Conservation (phyloP, 2,888 invertebrate genomes). For the Chrysotoxum bicinctum region DNA sequence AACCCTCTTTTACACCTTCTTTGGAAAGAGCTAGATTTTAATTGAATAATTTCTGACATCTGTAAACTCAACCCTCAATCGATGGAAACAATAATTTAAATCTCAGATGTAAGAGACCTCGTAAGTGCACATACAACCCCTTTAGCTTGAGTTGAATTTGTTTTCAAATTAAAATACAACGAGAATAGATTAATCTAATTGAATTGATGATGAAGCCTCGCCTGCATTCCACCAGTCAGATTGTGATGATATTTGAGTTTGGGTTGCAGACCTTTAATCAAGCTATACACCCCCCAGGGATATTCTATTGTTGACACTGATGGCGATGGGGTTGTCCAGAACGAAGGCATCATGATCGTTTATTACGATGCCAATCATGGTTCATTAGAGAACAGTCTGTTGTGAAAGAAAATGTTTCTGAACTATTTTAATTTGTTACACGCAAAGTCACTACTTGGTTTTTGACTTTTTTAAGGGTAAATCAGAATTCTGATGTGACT, state of each 20-base stretch:
- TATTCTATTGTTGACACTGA: constrained; percentile 15
- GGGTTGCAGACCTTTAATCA: constrained; percentile 43
- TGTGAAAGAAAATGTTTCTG: not conserved
- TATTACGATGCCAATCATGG: constrained; percentile 36
- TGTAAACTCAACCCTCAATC: not conserved
- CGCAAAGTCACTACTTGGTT: too few species aligned
- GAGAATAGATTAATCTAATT: constrained; percentile 64
- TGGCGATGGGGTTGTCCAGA: not conserved
- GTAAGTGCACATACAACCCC: constrained; percentile 29
- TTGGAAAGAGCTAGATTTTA: not conserved
- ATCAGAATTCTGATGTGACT: too few species aligned
- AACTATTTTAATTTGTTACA: too few species aligned
- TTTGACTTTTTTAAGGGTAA: too few species aligned
- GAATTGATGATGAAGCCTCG: constrained; percentile 43
- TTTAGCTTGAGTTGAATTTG: not conserved
- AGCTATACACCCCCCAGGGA: not conserved
- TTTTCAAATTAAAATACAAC: constrained; percentile 42
- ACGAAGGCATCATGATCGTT: constrained; percentile 18
- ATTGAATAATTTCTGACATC: not conserved
- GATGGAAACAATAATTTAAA: constrained; percentile 27
- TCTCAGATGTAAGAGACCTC: constrained; percentile 41
- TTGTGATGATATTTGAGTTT: constrained; percentile 29
- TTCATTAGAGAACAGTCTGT: constrained; percentile 17
- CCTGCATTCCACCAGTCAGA: constrained; percentile 31
- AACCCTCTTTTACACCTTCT: not conserved